A percentile compares a stretch with the other conserved stretches of the same genome.
These are phyloP conservation scores for Argya squamiceps DNA, from an alignment of 2,797 vertebrate genomes.

Conservation along the genomic window DNA sequence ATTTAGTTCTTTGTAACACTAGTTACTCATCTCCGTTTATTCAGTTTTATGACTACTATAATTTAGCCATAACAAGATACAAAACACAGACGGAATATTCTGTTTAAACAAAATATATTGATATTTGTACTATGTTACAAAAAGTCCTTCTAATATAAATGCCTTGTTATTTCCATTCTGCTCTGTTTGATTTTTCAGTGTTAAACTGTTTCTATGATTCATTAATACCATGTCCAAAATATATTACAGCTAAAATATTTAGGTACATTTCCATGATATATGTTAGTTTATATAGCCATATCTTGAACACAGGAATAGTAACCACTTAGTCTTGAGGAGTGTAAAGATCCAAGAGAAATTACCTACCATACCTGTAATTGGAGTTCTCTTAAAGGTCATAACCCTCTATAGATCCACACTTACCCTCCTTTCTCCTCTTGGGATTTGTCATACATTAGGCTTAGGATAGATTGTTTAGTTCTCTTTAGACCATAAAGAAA, in stretches of 20 bases:
- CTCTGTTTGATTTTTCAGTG: slow-evolving; percentile 2
- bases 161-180: neutral
- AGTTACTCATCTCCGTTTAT: neutral
- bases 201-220: slow-evolving; percentile 10
- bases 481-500: slow-evolving; percentile 49
- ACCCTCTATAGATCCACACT: slow-evolving; percentile 55
- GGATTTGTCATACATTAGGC: slow-evolving; percentile 56
- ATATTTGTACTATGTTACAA: neutral
- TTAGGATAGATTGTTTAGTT: slow-evolving; percentile 55
- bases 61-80: neutral
- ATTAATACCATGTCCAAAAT: neutral
- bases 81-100: neutral
- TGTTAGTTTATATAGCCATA: neutral
- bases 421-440: slow-evolving; percentile 28
- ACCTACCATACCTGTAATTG: slow-evolving; percentile 55
- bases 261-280: neutral
- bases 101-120: neutral
- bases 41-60: neutral
- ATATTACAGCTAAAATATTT: slow-evolving; percentile 17
- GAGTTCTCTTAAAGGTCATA: slow-evolving; percentile 62
- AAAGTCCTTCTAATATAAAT: neutral
- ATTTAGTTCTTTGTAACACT: neutral
- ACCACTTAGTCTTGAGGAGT: slow-evolving; percentile 8
- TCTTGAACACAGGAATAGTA: neutral
- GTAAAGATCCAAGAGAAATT: slow-evolving; percentile 58